phyloP scores from a whole-genome alignment of 2,797 vertebrate genomes.

The Alauda arvensis region DNA sequence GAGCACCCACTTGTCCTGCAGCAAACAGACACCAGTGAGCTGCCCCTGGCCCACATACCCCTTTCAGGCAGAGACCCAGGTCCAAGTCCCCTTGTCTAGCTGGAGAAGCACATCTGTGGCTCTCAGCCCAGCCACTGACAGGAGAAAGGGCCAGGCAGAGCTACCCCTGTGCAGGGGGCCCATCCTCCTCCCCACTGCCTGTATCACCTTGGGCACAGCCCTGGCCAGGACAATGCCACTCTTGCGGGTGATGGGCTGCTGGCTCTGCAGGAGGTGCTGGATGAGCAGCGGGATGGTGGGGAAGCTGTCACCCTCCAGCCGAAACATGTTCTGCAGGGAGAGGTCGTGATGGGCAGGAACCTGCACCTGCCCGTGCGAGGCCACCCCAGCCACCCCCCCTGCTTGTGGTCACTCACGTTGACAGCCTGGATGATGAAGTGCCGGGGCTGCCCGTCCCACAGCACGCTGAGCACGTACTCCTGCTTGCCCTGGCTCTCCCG shows the following conservation, averaged over 20 bases:
- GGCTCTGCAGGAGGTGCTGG: constrained; percentile 77
- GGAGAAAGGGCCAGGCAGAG: neutral
- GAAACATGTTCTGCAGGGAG: constrained; percentile 81
- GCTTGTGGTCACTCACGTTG: constrained; percentile 75
- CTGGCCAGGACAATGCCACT: constrained; percentile 77
- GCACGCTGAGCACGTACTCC: constrained; percentile 88
- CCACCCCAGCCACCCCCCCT: neutral
- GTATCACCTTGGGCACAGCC: constrained; percentile 83
- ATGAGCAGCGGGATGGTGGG: constrained; percentile 83
- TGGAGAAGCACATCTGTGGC: neutral
- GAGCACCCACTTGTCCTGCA: constrained; percentile 94
- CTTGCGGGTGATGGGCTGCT: constrained; percentile 84
- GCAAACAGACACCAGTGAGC: neutral
- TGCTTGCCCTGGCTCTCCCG: constrained; percentile 93
- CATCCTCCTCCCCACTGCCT: neutral
- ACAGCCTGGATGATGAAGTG: constrained; percentile 92
- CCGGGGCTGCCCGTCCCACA: constrained; percentile 83
- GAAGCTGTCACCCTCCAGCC: constrained; percentile 89
- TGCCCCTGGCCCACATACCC: neutral
- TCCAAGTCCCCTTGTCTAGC: neutral
- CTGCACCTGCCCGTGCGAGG: fast-evolving
- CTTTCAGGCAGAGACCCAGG: neutral
- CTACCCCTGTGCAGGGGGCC: fast-evolving
- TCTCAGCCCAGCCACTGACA: neutral
- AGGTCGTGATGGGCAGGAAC: neutral